Percentiles rank a stretch among this genome's conserved stretches.
Conservation (phyloP, 2,888 invertebrate species). For the Leptinotarsa peninsularis region DNA sequence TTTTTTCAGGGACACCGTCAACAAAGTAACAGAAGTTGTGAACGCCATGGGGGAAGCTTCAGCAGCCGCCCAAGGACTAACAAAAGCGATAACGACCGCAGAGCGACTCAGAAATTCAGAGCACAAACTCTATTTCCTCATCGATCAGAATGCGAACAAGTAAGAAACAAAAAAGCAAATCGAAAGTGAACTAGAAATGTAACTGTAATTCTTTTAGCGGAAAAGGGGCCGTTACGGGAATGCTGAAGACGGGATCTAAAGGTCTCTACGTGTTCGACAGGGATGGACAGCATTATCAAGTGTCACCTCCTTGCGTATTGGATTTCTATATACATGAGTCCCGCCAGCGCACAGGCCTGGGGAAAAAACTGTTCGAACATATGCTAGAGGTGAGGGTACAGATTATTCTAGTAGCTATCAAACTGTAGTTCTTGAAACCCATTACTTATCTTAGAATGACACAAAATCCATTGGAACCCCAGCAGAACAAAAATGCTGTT, state of each 20-base stretch:
- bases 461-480: no score
- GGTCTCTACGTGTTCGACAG: slow-evolving; percentile 87
- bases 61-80: slow-evolving; percentile 79
- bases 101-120: slow-evolving; percentile 74
- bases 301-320: slow-evolving; percentile 87
- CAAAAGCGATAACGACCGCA: slow-evolving; percentile 79
- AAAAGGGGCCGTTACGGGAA: slow-evolving; percentile 78
- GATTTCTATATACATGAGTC: slow-evolving; percentile 93
- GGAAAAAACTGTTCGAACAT: slow-evolving; percentile 85
- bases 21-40: slow-evolving; percentile 73
- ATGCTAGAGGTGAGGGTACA: slow-evolving; percentile 83
- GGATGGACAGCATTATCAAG: slow-evolving; percentile 78
- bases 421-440: not conserved
- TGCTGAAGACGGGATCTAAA: slow-evolving; percentile 91
- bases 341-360: slow-evolving; percentile 87
- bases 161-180: slow-evolving; percentile 63
- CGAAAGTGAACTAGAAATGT: slow-evolving; percentile 6
- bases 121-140: slow-evolving; percentile 70
- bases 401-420: not conserved
- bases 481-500: no score
- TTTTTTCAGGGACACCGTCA: slow-evolving; percentile 71
- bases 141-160: slow-evolving; percentile 70
- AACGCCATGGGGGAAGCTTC: slow-evolving; percentile 81
- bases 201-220: slow-evolving; percentile 69
- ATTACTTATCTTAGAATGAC: no score